Evolutionary conservation across 2,888 invertebrate species (phyloP), one percentile per base, ranked within the genome.

Genomic region (Andricus curvator): DNA sequence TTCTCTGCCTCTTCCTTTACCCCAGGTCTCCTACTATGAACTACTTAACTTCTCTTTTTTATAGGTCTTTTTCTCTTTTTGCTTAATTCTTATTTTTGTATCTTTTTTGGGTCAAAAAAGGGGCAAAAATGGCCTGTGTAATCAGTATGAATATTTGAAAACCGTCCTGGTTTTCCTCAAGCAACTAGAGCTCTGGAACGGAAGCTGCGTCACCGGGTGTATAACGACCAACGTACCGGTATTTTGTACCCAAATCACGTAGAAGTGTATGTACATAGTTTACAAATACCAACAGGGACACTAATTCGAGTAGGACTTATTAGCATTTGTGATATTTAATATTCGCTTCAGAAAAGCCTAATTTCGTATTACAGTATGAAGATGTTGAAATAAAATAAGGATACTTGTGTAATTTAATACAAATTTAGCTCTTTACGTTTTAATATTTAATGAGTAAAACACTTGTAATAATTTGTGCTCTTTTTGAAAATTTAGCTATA

Each of bases 121-220:
- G 56, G n/a, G 4, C 4, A 11, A 22, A 60, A 22, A 60, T 22
- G 0, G 22, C 11, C 9, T 22, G 22, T 22, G 11, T 60, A 60
- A 60, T 60, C 56, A 22, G 56, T 60, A 22, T 60, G 56, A 60
- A 60, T 22, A 60, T 60, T 60, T 60, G 56, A 60, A 60, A 60
- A 4, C 0, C 22, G 9, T 22, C 22, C 56, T n/a, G 56, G 8
- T 22, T 60, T 60, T 22, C 56, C 56, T 60, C 9, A n/a, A 56
- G 56, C 9, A 56, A n/a, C 56, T 56, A 56, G 3, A n/a, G n/a
- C 11, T 56, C n/a, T 56, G 9, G 1, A 56, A 56, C 11, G 11
- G 11, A n/a, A 56, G 51, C n/a, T n/a, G n/a, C 9, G 8, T 56
- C 56, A n/a, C n/a, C 56, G 1, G n/a, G 56, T 56, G 56, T n/a